A percentile compares a stretch with the other conserved stretches of the same genome.
phyloP scores from a whole-genome alignment of 2,797 vertebrate genomes.

The Malacoraja senta region DNA sequence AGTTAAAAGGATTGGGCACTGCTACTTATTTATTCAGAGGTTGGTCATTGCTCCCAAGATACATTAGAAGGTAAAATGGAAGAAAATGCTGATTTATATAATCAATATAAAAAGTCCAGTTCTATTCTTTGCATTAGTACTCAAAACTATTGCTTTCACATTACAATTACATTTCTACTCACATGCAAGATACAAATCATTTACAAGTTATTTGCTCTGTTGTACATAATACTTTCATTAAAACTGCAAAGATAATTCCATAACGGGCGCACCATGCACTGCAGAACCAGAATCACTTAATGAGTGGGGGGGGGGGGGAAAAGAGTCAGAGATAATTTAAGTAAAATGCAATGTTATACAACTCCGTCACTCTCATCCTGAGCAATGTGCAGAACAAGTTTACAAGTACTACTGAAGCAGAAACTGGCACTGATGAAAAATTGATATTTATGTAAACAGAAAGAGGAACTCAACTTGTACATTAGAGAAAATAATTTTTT shows the following conservation, averaged over 20 bases:
- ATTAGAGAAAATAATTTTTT: neutral
- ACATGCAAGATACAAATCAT: neutral
- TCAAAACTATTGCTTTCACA: neutral
- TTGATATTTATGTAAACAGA: neutral
- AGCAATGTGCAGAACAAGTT: neutral
- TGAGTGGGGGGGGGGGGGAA: no score
- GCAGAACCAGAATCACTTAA: neutral
- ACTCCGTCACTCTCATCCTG: neutral
- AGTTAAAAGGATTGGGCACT: neutral
- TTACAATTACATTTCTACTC: neutral
- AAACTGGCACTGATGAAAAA: neutral
- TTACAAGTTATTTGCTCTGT: neutral
- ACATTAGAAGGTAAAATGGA: neutral
- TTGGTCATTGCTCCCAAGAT: neutral
- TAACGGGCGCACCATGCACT: neutral
- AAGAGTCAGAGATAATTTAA: neutral
- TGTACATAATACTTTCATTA: neutral
- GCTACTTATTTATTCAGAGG: neutral
- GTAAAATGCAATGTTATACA: neutral
- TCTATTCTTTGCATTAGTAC: neutral
- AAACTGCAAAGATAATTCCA: neutral
- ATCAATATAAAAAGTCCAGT: neutral
- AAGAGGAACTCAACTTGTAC: neutral
- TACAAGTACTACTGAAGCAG: neutral
- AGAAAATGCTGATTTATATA: neutral